Conservation (phyloP, 2,888 invertebrate species). For the Dioctria linearis region DNA sequence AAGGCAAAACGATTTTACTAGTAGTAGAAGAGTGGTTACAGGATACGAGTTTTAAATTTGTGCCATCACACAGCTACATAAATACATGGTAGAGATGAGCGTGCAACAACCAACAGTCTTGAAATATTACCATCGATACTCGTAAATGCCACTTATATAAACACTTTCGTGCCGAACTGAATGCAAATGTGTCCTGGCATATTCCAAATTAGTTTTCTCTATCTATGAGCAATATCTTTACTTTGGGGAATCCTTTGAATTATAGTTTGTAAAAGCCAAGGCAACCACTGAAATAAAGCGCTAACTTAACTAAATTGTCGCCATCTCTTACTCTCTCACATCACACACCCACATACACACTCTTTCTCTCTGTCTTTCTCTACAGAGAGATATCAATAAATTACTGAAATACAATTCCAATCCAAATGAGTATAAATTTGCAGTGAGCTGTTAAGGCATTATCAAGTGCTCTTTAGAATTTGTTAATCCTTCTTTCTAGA, state of each 20-base stretch:
- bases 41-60: conserved; percentile 49
- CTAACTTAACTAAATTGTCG: conserved; percentile 45
- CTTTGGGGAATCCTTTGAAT: conserved; percentile 44
- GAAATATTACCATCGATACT: conserved; percentile 49
- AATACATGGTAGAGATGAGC: conserved; percentile 26
- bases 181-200: conserved; percentile 49
- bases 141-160: conserved; percentile 42
- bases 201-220: conserved; percentile 52
- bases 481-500: conserved; percentile 28
- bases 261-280: conserved; percentile 31
- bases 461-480: conserved; percentile 32
- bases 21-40: not conserved
- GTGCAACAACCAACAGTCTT: conserved; percentile 41
- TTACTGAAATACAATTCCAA: conserved; percentile 12
- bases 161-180: conserved; percentile 40
- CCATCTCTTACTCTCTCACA: not conserved
- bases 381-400: conserved; percentile 37
- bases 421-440: conserved; percentile 33
- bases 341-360: no score
- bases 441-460: conserved; percentile 12
- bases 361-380: not conserved
- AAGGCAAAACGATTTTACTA: not conserved
- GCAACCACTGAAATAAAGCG: conserved; percentile 26
- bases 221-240: conserved; percentile 47
- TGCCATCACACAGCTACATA: conserved; percentile 34